Percentiles rank a stretch among this genome's conserved stretches.
phyloP scores from a whole-genome alignment of 2,888 invertebrate species.

The Chrysotoxum bicinctum region DNA sequence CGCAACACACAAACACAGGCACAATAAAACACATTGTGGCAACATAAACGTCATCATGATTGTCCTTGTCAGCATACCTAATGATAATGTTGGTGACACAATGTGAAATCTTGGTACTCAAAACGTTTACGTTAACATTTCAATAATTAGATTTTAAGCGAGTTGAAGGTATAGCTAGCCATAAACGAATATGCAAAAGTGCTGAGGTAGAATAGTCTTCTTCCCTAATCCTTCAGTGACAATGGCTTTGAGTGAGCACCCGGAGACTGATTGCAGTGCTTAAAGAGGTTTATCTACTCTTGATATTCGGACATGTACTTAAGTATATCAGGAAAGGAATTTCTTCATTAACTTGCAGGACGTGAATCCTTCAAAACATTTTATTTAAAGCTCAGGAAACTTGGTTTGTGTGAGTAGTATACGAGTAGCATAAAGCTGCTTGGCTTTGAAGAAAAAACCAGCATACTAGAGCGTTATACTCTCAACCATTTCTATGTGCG shows the following conservation, averaged over 20 bases:
- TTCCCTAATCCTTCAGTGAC: conserved; percentile 1
- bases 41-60: conserved; percentile 61
- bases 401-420: not conserved
- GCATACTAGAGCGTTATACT: no score
- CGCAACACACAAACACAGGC: not conserved
- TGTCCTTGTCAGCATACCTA: conserved; percentile 52
- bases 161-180: not conserved
- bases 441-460: no score
- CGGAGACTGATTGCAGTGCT: conserved; percentile 10
- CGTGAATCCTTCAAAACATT: not conserved
- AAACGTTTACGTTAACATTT: conserved; percentile 69
- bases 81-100: conserved; percentile 68
- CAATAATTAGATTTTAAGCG: conserved; percentile 69
- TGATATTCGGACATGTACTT: conserved; percentile 5
- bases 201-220: not conserved
- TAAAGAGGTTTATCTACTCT: conserved; percentile 10
- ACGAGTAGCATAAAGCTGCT: no score
- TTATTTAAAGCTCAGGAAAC: not conserved
- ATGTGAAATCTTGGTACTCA: conserved; percentile 59
- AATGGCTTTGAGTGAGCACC: conserved; percentile 7
- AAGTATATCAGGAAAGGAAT: not conserved
- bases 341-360: conserved; percentile 4
- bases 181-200: not conserved
- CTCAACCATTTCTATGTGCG: no score
- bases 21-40: conserved; percentile 48